These are phyloP conservation scores for Miichthys miiuy DNA, from an alignment of 2,797 vertebrate species.

Conservation along the genomic window DNA sequence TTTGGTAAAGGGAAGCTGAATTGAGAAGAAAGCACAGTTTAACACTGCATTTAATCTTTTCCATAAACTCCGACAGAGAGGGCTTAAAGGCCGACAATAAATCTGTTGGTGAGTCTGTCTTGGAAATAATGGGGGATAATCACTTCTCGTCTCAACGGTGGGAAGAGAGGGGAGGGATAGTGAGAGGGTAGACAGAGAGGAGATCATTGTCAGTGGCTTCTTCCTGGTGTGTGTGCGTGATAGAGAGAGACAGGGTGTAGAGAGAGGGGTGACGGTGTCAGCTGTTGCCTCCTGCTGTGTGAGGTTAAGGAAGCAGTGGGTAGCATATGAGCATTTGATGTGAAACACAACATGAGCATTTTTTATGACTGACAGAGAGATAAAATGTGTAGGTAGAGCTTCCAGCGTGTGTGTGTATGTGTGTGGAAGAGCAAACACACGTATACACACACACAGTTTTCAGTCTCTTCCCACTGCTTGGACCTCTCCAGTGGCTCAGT, in stretches of 20 bases:
- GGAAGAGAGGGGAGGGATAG: slow-evolving; percentile 44
- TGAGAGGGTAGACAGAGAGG: slow-evolving; percentile 43
- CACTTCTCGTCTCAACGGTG: slow-evolving; percentile 53
- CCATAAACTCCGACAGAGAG: slow-evolving; percentile 68
- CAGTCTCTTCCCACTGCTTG: slow-evolving; percentile 24
- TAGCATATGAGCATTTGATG: slow-evolving; percentile 59
- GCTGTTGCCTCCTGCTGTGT: slow-evolving; percentile 65
- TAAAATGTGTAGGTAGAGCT: slow-evolving; percentile 13
- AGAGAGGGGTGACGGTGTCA: slow-evolving; percentile 51
- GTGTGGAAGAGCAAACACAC: slow-evolving; percentile 11
- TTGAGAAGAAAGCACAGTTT: slow-evolving; percentile 64
- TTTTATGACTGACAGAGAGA: slow-evolving; percentile 57
- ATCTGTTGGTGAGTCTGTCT: slow-evolving; percentile 73
- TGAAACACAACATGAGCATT: slow-evolving; percentile 53
- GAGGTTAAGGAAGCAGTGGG: slow-evolving; percentile 63
- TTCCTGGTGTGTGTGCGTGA: slow-evolving; percentile 56
- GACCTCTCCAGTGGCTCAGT: slow-evolving; percentile 34
- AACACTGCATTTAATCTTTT: slow-evolving; percentile 75
- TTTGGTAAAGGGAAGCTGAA: slow-evolving; percentile 44
- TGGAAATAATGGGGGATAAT: slow-evolving; percentile 71
- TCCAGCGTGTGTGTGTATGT: background rate
- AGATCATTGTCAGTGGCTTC: slow-evolving; percentile 59
- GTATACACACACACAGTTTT: slow-evolving; percentile 27
- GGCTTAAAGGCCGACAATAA: slow-evolving; percentile 69
- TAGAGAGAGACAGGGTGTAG: slow-evolving; percentile 41